Conservation (phyloP, 2,797 vertebrate genomes). For the Falco cherrug region DNA sequence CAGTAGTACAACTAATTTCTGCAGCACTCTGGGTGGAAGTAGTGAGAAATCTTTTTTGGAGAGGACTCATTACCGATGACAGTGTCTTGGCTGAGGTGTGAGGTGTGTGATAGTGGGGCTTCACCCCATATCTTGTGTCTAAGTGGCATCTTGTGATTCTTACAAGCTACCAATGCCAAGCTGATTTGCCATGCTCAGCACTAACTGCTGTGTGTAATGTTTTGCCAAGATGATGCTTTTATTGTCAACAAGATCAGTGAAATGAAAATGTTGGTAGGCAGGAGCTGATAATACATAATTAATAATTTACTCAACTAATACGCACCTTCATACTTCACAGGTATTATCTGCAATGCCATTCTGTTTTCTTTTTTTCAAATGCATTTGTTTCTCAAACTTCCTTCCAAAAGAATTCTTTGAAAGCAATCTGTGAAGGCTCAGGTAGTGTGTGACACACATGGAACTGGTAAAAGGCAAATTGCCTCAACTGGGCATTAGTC, state of each 20-base stretch:
- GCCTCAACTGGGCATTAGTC: not conserved
- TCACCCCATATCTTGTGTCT: not conserved
- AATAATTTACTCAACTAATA: not conserved
- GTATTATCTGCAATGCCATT: not conserved
- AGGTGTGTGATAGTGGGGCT: not conserved
- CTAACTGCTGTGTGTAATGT: not conserved
- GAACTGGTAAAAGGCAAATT: not conserved
- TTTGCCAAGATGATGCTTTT: not conserved
- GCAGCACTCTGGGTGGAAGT: not conserved
- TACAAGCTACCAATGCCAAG: not conserved
- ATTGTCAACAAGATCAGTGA: not conserved
- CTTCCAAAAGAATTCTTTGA: not conserved
- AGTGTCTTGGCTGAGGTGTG: not conserved
- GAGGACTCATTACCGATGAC: not conserved
- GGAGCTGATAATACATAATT: not conserved
- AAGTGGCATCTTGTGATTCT: not conserved
- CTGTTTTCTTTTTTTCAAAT: not conserved
- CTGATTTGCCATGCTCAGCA: not conserved
- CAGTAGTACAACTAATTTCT: not conserved
- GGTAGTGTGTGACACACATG: rapidly evolving
- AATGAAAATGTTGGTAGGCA: not conserved
- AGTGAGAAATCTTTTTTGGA: not conserved
- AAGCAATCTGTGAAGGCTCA: not conserved
- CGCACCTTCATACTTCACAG: not conserved
- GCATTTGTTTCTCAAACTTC: not conserved